Evolutionary conservation across 2,113 vertebrate genomes (phyloP), one percentile per base, ranked within the genome.

Genomic region (Apus apus): DNA sequence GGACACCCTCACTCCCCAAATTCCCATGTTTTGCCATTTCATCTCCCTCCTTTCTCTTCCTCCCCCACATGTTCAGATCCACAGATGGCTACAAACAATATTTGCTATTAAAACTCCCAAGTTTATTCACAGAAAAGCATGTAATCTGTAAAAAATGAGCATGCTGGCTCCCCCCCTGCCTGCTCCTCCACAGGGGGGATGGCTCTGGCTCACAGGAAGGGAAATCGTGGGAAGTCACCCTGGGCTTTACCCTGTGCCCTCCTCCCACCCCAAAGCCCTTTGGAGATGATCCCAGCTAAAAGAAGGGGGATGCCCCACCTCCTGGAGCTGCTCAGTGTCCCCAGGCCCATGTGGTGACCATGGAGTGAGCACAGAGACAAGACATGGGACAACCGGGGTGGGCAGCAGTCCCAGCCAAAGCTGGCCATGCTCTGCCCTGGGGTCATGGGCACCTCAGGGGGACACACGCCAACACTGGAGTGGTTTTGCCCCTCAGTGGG

Each of bases 181-280:
- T 70, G 38, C 14, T 46, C 32, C 56, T 54, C 85, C 6, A 1
- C 6, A 0, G 40, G 40, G 23, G 66, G 23, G 20, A 76, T 1
- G 1, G 34, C 3, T 0, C 36, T 3, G 0, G 70, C 46, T 62
- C 9, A 1, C n/a, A 4, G 46, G 46, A 79, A 27, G 21, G 46
- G 61, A 30, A 79, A 21, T 5, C 0, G 0, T n/a, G 48, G 14
- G 61, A 66, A 34, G n/a, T 18, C 20, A 34, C 25, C 51, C 54
- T 8, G 23, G 48, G 40, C 40, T 43, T 43, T 43, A 50, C 12
- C 48, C 15, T 2, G 8, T 13, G 14, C 7, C 61, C 25, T 54
- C 45, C 27, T 73, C 53, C 45, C 61, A 75, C 26, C 30, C 17
- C 57, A 57, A 18, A 43, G 3, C 48, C 78, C 78, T 48, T 30